Conservation (phyloP, 2,797 vertebrate genomes). For the Nasua narica region DNA sequence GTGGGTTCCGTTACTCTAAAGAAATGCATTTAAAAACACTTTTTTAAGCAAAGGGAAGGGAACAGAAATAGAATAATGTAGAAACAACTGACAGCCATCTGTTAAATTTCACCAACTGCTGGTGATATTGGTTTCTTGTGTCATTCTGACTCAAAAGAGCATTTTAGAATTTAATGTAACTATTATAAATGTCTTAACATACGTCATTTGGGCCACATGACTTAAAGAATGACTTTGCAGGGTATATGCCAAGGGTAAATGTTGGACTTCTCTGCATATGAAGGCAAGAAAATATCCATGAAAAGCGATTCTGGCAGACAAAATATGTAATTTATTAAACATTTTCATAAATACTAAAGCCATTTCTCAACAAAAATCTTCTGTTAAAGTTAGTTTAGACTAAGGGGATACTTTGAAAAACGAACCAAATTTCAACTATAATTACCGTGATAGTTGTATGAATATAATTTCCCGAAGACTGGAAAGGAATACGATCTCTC, state of each 20-base stretch:
- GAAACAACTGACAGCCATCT: conserved; percentile 16
- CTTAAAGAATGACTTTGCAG: conserved; percentile 37
- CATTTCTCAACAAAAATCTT: background rate
- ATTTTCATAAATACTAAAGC: background rate
- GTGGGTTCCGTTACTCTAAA: background rate
- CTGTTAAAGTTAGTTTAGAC: background rate
- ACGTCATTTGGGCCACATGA: background rate
- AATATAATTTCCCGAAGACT: background rate
- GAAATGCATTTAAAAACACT: background rate
- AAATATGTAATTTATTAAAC: background rate
- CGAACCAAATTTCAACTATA: background rate
- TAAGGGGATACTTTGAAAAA: background rate
- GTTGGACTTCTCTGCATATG: background rate
- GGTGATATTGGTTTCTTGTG: conserved; percentile 42
- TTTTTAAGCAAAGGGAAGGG: background rate
- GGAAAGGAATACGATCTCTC: background rate
- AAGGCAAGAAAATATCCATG: background rate
- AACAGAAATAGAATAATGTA: conserved; percentile 38
- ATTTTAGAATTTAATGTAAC: conserved; percentile 61
- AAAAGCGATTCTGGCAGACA: background rate
- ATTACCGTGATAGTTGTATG: background rate
- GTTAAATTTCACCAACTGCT: conserved; percentile 32
- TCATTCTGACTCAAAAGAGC: conserved; percentile 30
- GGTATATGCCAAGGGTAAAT: background rate
- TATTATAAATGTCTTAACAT: conserved; percentile 40